Evolutionary conservation across 2,797 vertebrate genomes (phyloP).

Genomic region (Coregonus sp.): DNA sequence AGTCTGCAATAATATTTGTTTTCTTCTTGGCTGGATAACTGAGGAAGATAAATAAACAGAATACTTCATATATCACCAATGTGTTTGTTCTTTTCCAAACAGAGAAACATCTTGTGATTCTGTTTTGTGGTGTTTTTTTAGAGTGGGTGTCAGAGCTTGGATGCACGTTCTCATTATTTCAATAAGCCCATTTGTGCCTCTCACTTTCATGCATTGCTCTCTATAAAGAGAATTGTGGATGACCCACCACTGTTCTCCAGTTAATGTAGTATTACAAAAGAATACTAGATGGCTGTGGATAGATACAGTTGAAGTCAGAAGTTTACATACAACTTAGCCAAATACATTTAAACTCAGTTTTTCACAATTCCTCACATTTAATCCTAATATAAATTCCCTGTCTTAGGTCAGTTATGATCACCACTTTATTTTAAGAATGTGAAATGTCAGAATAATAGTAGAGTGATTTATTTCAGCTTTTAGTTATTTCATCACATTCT

Average conservation of each 20-base stretch:
- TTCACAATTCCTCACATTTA: no score
- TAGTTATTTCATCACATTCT: no score
- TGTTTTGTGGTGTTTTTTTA: constrained; percentile 25
- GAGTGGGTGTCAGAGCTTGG: constrained; percentile 48
- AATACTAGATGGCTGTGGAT: constrained; percentile 60
- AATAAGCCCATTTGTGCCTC: constrained; percentile 71
- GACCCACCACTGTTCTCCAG: constrained; percentile 56
- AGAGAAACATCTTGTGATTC: constrained; percentile 53
- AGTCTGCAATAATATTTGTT: constrained; percentile 69
- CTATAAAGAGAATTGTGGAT: constrained; percentile 77
- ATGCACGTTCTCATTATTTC: constrained; percentile 72
- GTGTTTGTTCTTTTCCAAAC: constrained; percentile 78
- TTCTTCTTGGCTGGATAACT: constrained; percentile 66
- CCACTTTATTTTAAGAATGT: no score
- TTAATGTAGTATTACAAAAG: constrained; percentile 73
- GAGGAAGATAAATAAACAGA: constrained; percentile 73
- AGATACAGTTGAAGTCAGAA: constrained; percentile 2
- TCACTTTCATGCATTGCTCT: constrained; percentile 8
- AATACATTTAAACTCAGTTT: no score
- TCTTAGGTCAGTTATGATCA: no score
- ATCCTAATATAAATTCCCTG: no score
- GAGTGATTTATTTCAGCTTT: no score
- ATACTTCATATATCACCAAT: constrained; percentile 74
- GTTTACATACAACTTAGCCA: no score
- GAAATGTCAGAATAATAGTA: no score